Conservation (phyloP, 2,888 invertebrate genomes). For the Vannuccia rotundouncinata region DNA sequence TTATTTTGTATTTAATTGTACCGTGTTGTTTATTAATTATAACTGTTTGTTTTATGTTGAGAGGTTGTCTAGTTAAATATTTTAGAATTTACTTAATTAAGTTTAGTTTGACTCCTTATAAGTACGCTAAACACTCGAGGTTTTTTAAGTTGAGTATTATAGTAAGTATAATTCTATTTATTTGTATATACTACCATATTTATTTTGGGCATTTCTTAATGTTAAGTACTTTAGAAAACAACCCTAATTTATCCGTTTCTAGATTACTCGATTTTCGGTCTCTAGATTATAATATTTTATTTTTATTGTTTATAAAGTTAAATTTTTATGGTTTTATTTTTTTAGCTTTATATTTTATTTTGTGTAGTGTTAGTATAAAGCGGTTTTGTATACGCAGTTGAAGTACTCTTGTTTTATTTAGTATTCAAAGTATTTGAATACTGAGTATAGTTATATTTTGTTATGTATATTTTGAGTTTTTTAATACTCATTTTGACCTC, state of each 20-base stretch:
- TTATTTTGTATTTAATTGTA: background rate
- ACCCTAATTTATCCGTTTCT: background rate
- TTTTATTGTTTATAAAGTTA: background rate
- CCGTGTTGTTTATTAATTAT: background rate
- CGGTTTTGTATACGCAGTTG: background rate
- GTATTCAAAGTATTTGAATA: background rate
- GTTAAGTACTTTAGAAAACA: background rate
- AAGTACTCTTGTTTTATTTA: background rate
- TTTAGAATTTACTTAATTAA: background rate
- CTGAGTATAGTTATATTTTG: background rate
- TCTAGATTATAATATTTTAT: background rate
- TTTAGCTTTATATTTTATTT: background rate
- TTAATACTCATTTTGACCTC: background rate
- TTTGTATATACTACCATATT: background rate
- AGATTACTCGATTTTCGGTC: background rate
- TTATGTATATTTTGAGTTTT: background rate
- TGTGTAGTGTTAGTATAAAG: background rate
- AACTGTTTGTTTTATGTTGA: background rate
- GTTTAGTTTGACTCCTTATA: background rate
- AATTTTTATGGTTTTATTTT: background rate
- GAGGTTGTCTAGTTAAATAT: background rate
- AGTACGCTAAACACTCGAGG: background rate
- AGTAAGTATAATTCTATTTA: background rate
- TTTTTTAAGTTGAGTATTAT: background rate
- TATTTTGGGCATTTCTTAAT: background rate